Base-by-base conservation (phyloP, 2,888 invertebrate genomes). In the Hirudinaria manillensis region DNA sequence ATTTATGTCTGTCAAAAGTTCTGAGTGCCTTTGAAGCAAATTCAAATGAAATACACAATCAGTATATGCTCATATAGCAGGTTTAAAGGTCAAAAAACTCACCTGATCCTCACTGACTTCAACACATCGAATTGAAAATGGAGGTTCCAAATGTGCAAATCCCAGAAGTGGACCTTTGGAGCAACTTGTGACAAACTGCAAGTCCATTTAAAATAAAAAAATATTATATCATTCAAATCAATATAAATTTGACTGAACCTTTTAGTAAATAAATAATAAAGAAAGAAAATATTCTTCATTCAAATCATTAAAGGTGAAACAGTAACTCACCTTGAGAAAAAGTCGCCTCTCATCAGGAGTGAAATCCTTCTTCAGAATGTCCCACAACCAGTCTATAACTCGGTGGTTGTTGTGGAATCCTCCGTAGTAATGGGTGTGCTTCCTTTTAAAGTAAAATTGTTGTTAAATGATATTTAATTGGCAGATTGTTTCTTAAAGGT, bases 301-400 rank as follows among this genome's bases (percentile, higher is more conserved):
- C 45, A 45, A 45, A 27, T 27, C 68, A 68, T 7, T n/a, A 68
- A 68, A 2, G 19, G 4, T 2, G 34, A 61, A 61, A 61, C 21
- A 32, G 10, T 34, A 36, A 21, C n/a, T 29, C 16, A 77, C 77
- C 74, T 78, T 78, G 34, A 78, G 77, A 53, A 99, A 99, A 84
- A 96, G 90, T 81, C 92, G 91, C 77, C 93, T 90, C 86, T 99
- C 99, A 74, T 92, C 89, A 83, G 94, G 92, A 16, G 89, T 90
- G 86, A 99, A 99, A 86, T 99, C 98, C 81, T 93, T 90, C 81
- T 93, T 93, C 78, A 99, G 88, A 81, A 99, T 93, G 86, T 98
- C 96, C 99, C 99, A 99, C 72, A 99, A 88, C 99, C 99, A 99
- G 84, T 93, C 91, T 72, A 99, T 93, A 72, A 99, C 96, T 80